Base-by-base conservation (phyloP, 1,140 invertebrate species). In the Ostrea edulis region DNA sequence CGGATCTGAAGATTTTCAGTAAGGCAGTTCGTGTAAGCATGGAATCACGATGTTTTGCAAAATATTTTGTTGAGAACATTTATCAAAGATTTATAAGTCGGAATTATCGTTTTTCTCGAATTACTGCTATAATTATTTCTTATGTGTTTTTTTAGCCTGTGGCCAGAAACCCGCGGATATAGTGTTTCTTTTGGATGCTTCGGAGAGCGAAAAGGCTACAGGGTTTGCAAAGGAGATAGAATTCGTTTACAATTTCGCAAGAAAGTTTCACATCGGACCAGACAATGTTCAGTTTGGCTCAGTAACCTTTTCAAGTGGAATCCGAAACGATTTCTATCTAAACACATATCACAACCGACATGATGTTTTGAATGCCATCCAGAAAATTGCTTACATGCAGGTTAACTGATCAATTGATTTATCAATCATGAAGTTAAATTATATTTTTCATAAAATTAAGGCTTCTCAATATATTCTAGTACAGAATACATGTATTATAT, bases 141-240 rank as follows among this genome's bases (percentile, higher is more conserved):
- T 29, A 0, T 81, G 25, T 17, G 2, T 81, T 51, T 51, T 89
- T 82, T 11, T 55, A 90, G 91, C 62, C 68, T 90, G 88, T 89
- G 90, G 85, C 22, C 58, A 54, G 51, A 58, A 90, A 22, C 82
- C 84, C 35, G 90, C 91, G 3, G 92, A 93, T 84, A 91, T 93
- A 8, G 87, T 93, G 4, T 91, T 93, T 62, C 53, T 93, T 11
- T 89, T 93, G 35, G 92, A 93, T 55, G 82, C 90, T 4, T 92
- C 92, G 0, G 54, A 85, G 3, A 91, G 90, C 68, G 90, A 91
- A 35, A 89, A 89, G 5, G 22, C 52, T 11, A 71, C 52, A 0
- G 88, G 90, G 52, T 93, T 93, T 77, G 82, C 88, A 51, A 90
- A 90, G 44, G 89, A 93, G 89, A 68, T 92, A 3, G 86, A 88